Percentiles rank a stretch among this genome's conserved stretches.
These are phyloP conservation scores for Leuctra nigra DNA, from an alignment of 2,888 invertebrate genomes.

Conservation along the genomic window DNA sequence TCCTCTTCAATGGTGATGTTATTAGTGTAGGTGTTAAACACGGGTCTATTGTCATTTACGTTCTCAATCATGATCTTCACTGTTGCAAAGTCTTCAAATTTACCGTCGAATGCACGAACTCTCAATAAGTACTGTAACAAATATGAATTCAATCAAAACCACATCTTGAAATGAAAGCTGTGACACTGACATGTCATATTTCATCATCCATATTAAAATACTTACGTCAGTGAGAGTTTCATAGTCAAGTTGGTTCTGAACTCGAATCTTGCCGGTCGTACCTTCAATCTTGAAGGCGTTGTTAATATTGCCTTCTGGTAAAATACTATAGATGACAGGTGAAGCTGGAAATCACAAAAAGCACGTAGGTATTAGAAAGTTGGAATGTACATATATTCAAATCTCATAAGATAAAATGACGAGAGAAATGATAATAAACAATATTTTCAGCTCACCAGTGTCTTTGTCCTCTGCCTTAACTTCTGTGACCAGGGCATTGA, in stretches of 20 bases:
- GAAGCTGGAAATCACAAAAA: conserved; percentile 45
- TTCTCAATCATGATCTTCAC: conserved; percentile 82
- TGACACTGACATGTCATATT: conserved; percentile 24
- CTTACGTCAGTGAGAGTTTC: conserved; percentile 62
- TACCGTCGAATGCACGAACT: conserved; percentile 77
- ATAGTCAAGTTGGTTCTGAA: conserved; percentile 71
- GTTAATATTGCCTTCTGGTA: conserved; percentile 76
- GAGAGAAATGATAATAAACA: background rate
- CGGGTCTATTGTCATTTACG: conserved; percentile 89
- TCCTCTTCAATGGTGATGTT: conserved; percentile 73
- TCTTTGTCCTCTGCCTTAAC: conserved; percentile 85
- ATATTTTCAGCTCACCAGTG: conserved; percentile 47
- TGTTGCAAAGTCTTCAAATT: conserved; percentile 72
- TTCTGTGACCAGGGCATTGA: conserved; percentile 74
- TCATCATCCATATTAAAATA: too few species aligned
- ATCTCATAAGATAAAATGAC: background rate
- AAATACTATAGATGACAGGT: conserved; percentile 71
- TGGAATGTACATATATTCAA: too few species aligned
- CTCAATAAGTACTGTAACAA: conserved; percentile 66
- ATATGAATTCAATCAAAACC: background rate
- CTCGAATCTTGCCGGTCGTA: conserved; percentile 77
- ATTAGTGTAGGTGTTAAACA: conserved; percentile 63
- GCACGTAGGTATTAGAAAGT: too few species aligned
- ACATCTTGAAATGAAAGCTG: too few species aligned
- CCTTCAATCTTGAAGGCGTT: conserved; percentile 82